Evolutionary conservation across 2,888 invertebrate species (phyloP).

Genomic region (Synanthedon vespiformis): DNA sequence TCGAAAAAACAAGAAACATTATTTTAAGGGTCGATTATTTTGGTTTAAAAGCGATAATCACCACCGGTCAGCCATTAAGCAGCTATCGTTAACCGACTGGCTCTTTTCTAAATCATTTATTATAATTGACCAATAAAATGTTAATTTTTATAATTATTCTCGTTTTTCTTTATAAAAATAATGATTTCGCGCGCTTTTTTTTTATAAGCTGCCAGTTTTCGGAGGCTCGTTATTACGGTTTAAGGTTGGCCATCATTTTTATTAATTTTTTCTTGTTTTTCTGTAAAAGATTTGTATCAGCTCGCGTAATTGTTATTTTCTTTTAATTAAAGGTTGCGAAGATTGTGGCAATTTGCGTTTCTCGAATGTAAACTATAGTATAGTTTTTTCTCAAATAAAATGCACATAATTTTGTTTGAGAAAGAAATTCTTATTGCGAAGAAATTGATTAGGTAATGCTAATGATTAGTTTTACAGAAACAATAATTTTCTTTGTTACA

Average conservation of each 20-base stretch:
- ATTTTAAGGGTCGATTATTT: conserved; percentile 54
- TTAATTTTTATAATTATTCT: conserved; percentile 45
- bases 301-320: neutral
- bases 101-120: conserved; percentile 46
- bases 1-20: conserved; percentile 31
- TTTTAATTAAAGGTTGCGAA: neutral
- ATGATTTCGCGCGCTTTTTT: conserved; percentile 2
- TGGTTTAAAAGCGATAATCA: conserved; percentile 54
- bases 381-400: neutral
- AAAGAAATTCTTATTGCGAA: no score
- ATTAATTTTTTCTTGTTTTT: neutral
- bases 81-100: conserved; percentile 28
- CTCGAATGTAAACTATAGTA: neutral
- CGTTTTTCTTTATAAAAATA: conserved; percentile 20
- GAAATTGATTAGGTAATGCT: no score
- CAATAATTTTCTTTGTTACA: no score
- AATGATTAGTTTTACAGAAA: no score
- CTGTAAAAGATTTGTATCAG: neutral
- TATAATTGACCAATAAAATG: conserved; percentile 57
- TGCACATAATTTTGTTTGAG: neutral
- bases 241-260: neutral
- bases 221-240: conserved; percentile 1
- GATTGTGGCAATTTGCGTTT: neutral
- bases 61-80: conserved; percentile 22
- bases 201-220: conserved; percentile 2